Evolutionary conservation across 2,888 invertebrate genomes (phyloP).

Genomic region (Chymomyza fuscimana): DNA sequence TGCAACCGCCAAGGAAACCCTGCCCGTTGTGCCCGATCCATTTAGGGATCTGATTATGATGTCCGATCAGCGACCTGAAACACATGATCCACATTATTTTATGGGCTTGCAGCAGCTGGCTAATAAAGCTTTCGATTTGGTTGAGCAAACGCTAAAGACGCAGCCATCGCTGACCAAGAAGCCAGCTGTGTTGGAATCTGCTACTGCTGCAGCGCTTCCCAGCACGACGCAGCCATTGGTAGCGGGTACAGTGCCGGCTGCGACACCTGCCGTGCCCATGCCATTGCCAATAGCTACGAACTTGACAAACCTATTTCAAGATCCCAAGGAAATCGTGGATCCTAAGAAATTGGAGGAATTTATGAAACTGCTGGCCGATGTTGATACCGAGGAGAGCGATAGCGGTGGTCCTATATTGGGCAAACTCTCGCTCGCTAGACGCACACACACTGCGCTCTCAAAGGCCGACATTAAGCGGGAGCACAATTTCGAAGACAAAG

Average conservation of each 20-base stretch:
- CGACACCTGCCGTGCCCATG: constrained; percentile 12
- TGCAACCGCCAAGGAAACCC: constrained; percentile 14
- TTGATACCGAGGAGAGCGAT: constrained; percentile 79
- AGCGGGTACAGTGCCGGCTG: constrained; percentile 8
- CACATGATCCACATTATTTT: constrained; percentile 73
- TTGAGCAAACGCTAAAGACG: constrained; percentile 79
- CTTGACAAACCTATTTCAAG: constrained; percentile 75
- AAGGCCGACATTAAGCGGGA: constrained; percentile 68
- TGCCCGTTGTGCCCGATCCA: constrained; percentile 80
- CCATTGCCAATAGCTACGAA: constrained; percentile 55
- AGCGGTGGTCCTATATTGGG: constrained; percentile 84
- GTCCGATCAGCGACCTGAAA: constrained; percentile 79
- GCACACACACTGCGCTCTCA: constrained; percentile 84
- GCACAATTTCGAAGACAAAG: constrained; percentile 40
- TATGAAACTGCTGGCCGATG: constrained; percentile 77
- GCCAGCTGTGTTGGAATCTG: constrained; percentile 8
- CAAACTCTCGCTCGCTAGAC: constrained; percentile 83
- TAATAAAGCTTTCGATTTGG: constrained; percentile 83
- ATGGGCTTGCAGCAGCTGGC: constrained; percentile 83
- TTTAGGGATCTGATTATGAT: constrained; percentile 84
- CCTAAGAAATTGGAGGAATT: constrained; percentile 79
- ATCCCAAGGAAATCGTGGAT: constrained; percentile 78
- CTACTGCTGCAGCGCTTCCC: constrained; percentile 4
- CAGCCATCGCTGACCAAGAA: constrained; percentile 43
- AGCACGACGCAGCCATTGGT: background rate